These are phyloP conservation scores for Norana najaformis DNA, from an alignment of 2,888 invertebrate species.

Conservation along the genomic window DNA sequence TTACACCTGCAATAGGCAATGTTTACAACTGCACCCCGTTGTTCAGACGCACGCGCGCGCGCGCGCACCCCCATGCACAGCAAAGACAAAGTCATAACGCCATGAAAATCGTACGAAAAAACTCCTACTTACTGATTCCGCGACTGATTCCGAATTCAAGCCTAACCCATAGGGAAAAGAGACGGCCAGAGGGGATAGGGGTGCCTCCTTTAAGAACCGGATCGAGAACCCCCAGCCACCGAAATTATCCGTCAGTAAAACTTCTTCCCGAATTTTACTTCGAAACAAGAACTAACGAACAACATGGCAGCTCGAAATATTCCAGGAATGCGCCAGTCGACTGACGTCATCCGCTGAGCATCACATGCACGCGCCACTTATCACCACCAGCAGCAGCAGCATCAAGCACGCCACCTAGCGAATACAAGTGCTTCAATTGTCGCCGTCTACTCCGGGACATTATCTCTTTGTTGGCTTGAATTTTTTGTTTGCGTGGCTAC, in stretches of 20 bases:
- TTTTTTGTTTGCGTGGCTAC: too few relatives aligned
- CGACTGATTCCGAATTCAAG: neutral
- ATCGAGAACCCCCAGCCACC: neutral
- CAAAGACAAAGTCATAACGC: neutral
- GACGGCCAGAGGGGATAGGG: neutral
- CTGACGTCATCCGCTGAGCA: constrained; percentile 10
- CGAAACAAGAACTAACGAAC: constrained; percentile 23
- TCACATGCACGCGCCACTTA: constrained; percentile 3
- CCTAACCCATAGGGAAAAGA: constrained; percentile 6
- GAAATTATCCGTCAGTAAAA: constrained; percentile 10
- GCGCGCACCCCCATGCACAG: neutral
- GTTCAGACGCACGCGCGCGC: neutral
- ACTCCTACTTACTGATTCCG: constrained; percentile 13
- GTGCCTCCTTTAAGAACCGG: neutral
- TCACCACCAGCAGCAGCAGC: neutral
- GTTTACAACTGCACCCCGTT: neutral
- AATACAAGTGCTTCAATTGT: neutral
- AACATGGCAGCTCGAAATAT: constrained; percentile 27
- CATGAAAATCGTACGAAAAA: neutral
- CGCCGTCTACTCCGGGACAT: too few relatives aligned
- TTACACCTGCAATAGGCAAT: neutral
- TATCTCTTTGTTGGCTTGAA: too few relatives aligned
- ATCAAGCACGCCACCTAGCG: neutral
- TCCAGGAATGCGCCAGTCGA: constrained; percentile 18
- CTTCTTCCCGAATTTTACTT: constrained; percentile 2